A percentile compares a stretch with the other conserved stretches of the same genome.
Conservation (phyloP, 2,113 vertebrate species). For the Bambusicola thoracicus region DNA sequence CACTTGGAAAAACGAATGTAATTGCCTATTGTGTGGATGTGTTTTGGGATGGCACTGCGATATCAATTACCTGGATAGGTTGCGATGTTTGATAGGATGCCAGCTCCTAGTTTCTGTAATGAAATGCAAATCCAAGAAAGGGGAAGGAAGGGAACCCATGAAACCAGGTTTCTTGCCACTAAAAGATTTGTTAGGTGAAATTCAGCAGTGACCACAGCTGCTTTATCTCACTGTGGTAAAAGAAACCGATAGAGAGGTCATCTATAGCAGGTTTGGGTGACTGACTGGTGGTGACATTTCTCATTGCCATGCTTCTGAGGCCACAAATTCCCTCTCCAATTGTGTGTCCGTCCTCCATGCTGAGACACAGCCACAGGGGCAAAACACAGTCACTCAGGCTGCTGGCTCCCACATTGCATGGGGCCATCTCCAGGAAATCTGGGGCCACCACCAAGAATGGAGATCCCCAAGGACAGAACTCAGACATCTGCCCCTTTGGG, state of each 20-base stretch:
- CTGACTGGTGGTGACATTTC: neutral
- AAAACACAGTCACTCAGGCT: neutral
- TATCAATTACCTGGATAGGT: accelerated
- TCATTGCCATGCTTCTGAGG: accelerated
- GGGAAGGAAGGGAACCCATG: neutral
- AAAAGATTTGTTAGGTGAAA: neutral
- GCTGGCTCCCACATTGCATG: neutral
- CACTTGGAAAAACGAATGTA: neutral
- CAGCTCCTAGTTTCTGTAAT: accelerated
- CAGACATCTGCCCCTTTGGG: neutral
- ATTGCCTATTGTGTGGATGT: accelerated
- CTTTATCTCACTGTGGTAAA: neutral
- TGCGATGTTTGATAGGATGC: accelerated
- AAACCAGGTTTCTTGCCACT: neutral
- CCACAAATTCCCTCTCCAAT: neutral
- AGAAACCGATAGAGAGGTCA: neutral
- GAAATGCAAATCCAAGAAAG: neutral
- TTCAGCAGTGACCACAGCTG: neutral
- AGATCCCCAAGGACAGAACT: neutral
- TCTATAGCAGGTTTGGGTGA: neutral
- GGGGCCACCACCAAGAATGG: neutral
- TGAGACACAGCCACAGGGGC: accelerated
- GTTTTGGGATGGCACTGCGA: neutral
- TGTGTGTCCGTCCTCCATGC: accelerated
- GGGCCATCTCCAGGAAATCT: accelerated